These are phyloP conservation scores for Trinectes maculatus DNA, from an alignment of 2,113 vertebrate genomes.

Conservation along the genomic window DNA sequence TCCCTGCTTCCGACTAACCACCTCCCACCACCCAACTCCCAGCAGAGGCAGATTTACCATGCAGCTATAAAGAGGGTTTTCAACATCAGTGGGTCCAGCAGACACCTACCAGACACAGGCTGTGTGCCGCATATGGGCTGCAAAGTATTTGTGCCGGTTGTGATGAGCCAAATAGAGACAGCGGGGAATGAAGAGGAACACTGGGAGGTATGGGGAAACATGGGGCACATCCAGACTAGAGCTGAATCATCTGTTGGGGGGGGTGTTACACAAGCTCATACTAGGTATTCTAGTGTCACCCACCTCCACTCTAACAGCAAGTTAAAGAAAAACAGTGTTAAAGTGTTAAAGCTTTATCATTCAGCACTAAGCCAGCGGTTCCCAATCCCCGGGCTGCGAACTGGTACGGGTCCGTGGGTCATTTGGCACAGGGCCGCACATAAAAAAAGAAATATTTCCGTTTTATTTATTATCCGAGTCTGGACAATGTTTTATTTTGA, in stretches of 20 bases:
- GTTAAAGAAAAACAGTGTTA: no score
- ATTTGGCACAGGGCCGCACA: no score
- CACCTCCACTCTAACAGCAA: background rate
- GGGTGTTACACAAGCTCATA: conserved; percentile 9
- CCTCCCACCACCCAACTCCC: conserved; percentile 24
- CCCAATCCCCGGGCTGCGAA: no score
- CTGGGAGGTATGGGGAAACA: conserved; percentile 27
- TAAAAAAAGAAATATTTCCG: no score
- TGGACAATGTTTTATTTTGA: no score
- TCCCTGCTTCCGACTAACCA: background rate
- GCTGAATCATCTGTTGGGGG: conserved; percentile 18
- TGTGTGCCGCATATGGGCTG: conserved; percentile 36
- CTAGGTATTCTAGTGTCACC: background rate
- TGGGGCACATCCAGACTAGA: conserved; percentile 12
- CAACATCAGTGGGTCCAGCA: conserved; percentile 23
- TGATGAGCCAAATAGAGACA: conserved; percentile 28
- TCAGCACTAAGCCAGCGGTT: no score
- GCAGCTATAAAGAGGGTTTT: conserved; percentile 37
- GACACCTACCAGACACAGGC: conserved; percentile 46
- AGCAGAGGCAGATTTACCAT: conserved; percentile 17
- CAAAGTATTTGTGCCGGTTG: conserved; percentile 31
- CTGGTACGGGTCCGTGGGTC: no score
- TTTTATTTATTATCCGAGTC: no score
- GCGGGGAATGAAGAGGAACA: conserved; percentile 30
- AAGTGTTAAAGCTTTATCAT: no score